These are phyloP conservation scores for Nilaparvata lugens DNA, from an alignment of 1,140 invertebrate genomes.

Conservation along the genomic window DNA sequence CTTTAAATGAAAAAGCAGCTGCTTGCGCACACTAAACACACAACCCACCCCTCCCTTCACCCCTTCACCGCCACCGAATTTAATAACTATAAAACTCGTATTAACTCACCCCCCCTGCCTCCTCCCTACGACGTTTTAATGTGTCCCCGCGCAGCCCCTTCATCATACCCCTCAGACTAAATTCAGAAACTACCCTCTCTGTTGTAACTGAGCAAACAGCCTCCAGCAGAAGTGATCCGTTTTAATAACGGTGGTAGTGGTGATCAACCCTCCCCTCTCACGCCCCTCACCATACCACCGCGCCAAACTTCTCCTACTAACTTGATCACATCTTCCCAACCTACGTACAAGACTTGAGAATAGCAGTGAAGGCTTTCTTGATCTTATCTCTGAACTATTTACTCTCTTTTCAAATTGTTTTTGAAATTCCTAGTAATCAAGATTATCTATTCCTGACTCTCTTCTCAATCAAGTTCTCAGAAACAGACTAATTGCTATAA, in stretches of 20 bases:
- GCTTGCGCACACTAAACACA: neutral
- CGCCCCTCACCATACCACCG: neutral
- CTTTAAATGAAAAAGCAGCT: slow-evolving; percentile 1
- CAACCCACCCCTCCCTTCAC: neutral
- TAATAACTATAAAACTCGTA: slow-evolving; percentile 6
- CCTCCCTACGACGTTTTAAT: neutral
- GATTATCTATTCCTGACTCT: too few species aligned
- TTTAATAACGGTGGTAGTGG: neutral
- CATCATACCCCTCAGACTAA: too few species aligned
- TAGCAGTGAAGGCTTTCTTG: neutral
- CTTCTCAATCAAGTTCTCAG: too few species aligned
- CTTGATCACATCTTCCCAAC: neutral
- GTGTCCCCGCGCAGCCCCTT: neutral
- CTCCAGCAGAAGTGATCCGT: neutral
- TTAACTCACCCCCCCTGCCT: neutral
- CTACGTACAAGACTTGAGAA: neutral
- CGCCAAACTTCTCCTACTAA: too few species aligned
- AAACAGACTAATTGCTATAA: too few species aligned
- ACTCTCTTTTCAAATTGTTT: too few species aligned
- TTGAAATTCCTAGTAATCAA: too few species aligned
- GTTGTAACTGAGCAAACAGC: neutral
- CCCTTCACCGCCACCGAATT: neutral
- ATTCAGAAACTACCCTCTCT: too few species aligned
- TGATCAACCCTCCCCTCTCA: neutral
- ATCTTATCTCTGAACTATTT: neutral